A percentile compares a stretch with the other conserved stretches of the same genome.
Conservation (phyloP, 30 jellyfish, hydroid and myxozoan species). For the Mastigias papua region DNA sequence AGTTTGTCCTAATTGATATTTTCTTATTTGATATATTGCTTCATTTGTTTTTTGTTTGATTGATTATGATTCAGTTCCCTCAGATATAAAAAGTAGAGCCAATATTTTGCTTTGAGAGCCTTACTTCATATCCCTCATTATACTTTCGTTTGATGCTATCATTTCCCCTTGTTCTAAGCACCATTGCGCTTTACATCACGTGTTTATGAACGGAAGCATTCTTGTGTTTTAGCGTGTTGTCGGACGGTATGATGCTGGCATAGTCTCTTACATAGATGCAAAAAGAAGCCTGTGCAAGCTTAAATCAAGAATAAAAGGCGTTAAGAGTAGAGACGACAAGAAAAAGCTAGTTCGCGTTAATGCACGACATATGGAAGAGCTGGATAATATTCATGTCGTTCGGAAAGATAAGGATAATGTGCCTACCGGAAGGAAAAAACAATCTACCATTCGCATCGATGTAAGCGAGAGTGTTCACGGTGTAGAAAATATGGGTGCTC, state of each 20-base stretch:
- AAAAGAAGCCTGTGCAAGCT: conserved; percentile 23
- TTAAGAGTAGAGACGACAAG: neutral
- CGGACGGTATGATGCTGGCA: conserved; percentile 30
- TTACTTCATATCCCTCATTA: too few species aligned
- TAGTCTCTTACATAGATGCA: conserved; percentile 18
- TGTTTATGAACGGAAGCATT: too few species aligned
- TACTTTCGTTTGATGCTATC: too few species aligned
- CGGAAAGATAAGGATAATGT: neutral
- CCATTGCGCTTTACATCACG: too few species aligned
- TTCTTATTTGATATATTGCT: too few species aligned
- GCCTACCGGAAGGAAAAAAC: neutral
- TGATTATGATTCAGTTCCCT: too few species aligned
- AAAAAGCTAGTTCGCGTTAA: neutral
- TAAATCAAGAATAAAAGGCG: neutral
- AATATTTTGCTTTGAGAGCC: too few species aligned
- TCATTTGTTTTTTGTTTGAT: too few species aligned
- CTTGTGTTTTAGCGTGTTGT: conserved; percentile 52
- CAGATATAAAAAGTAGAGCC: too few species aligned
- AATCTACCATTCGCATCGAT: neutral
- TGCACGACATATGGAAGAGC: conserved; percentile 5
- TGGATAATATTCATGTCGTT: neutral
- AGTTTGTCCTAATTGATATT: too few species aligned
- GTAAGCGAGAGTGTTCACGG: conserved; percentile 45
- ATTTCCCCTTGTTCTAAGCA: too few species aligned
- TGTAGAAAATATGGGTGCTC: conserved; percentile 45